A percentile compares a stretch with the other conserved stretches of the same genome.
phyloP scores from a whole-genome alignment of 2,888 invertebrate genomes.

The Elysia crispata region DNA sequence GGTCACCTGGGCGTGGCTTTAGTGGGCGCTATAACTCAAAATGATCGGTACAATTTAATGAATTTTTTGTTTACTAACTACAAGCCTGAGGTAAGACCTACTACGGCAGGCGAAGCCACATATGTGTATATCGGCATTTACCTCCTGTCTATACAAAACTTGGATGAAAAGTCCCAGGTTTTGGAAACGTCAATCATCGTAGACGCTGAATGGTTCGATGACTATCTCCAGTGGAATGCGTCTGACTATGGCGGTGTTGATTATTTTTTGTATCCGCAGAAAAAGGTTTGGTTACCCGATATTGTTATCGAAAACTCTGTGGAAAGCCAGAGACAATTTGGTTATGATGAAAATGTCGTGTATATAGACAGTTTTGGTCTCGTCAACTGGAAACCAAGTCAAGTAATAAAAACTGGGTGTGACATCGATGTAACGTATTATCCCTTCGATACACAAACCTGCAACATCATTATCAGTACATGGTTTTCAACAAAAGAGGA shows the following conservation, averaged over 20 bases:
- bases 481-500: no score
- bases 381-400: constrained; percentile 37
- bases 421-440: constrained; percentile 51
- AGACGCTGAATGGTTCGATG: constrained; percentile 22
- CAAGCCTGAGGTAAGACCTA: no score
- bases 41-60: no score
- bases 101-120: no score
- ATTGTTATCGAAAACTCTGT: constrained; percentile 45
- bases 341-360: constrained; percentile 11
- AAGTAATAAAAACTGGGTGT: constrained; percentile 45
- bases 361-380: no score
- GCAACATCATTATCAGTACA: no score
- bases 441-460: constrained; percentile 42
- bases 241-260: constrained; percentile 21
- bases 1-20: no score
- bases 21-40: no score
- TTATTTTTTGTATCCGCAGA: constrained; percentile 40
- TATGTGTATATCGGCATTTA: no score
- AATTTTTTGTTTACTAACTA: no score
- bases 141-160: background rate
- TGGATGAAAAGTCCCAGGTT: constrained; percentile 38
- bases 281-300: constrained; percentile 50
- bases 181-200: constrained; percentile 21
- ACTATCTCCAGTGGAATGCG: constrained; percentile 37
- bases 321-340: constrained; percentile 32